These are phyloP conservation scores for Paratrypauchen microcephalus DNA, from an alignment of 2,797 vertebrate genomes.

Conservation along the genomic window DNA sequence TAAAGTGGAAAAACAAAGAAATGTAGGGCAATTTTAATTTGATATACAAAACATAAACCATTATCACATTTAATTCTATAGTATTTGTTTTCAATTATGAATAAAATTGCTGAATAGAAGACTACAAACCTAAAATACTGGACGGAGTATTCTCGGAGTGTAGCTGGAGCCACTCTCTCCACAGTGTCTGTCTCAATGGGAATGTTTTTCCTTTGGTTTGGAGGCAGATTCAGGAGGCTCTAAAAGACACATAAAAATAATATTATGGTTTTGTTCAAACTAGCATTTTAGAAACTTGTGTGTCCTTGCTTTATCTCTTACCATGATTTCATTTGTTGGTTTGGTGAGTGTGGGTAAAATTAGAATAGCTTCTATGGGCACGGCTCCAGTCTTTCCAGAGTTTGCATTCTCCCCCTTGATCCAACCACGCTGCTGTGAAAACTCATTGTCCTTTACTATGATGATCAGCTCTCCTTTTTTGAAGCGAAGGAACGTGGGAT, in stretches of 20 bases:
- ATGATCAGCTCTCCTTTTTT: conserved; percentile 90
- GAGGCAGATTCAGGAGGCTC: conserved; percentile 85
- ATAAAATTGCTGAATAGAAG: too few species aligned
- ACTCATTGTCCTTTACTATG: conserved; percentile 80
- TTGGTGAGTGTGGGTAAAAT: conserved; percentile 86
- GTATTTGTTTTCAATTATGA: too few species aligned
- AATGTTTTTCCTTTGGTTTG: conserved; percentile 86
- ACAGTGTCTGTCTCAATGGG: conserved; percentile 65
- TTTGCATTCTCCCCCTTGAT: conserved; percentile 81
- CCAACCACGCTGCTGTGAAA: conserved; percentile 80
- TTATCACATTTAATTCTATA: too few species aligned
- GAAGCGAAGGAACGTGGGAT: conserved; percentile 83
- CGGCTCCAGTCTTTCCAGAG: conserved; percentile 80
- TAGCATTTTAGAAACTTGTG: neutral
- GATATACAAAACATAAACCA: too few species aligned
- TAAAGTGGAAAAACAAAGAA: too few species aligned
- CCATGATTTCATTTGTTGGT: conserved; percentile 87
- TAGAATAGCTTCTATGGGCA: conserved; percentile 80
- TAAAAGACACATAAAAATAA: conserved; percentile 26
- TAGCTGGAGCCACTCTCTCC: conserved; percentile 76
- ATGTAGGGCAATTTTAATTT: too few species aligned
- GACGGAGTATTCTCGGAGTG: conserved; percentile 89
- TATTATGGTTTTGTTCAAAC: neutral
- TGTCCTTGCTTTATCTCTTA: conserved; percentile 56
- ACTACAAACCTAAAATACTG: conserved; percentile 87